phyloP scores from a whole-genome alignment of 2,113 vertebrate genomes.

The Barnardius zonarius region DNA sequence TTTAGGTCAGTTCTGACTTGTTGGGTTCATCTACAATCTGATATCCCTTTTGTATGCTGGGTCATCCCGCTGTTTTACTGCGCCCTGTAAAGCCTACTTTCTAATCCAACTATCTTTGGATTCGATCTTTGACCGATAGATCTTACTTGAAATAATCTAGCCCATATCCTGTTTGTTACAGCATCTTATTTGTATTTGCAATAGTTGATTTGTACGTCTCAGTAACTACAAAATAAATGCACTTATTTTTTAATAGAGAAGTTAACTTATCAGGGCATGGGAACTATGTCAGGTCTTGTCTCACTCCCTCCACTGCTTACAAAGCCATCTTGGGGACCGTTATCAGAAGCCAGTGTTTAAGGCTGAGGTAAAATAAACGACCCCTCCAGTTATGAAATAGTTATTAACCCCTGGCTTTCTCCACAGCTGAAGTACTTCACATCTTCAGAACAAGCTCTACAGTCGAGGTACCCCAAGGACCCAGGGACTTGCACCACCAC shows the following conservation, averaged over 20 bases:
- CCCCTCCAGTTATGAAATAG: not conserved
- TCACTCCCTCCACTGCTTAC: not conserved
- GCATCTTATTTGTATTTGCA: not conserved
- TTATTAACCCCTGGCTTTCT: not conserved
- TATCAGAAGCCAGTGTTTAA: not conserved
- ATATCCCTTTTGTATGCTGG: not conserved
- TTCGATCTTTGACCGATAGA: not conserved
- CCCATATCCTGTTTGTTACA: not conserved
- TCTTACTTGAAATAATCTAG: not conserved
- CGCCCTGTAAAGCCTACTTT: not conserved
- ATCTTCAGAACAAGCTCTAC: no score
- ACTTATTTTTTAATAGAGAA: not conserved
- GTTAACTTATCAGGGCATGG: not conserved
- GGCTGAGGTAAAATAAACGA: not conserved
- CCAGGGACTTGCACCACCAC: not conserved
- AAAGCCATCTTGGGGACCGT: no score
- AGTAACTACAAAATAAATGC: not conserved
- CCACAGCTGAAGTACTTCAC: not conserved
- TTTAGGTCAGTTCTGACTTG: not conserved
- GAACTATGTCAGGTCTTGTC: not conserved
- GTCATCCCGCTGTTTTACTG: not conserved
- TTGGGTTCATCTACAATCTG: not conserved
- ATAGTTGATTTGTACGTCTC: not conserved
- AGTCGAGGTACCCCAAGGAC: rapidly evolving
- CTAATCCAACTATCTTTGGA: not conserved